Evolutionary conservation across 2,888 invertebrate genomes (phyloP), one percentile per base, ranked within the genome.

Genomic region (Leucozona laternaria): DNA sequence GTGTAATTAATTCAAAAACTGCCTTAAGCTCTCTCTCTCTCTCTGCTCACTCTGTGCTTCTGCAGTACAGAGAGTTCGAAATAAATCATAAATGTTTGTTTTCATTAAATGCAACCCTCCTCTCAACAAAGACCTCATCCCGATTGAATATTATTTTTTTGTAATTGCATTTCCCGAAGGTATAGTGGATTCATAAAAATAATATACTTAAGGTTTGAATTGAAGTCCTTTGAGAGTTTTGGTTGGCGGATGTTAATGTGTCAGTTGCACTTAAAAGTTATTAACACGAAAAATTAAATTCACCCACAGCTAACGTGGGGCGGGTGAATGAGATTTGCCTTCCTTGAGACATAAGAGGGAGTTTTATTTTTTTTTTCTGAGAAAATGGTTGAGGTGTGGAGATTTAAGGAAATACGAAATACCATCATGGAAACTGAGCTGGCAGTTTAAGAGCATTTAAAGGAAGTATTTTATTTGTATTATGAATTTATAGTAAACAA

Each of bases 111-210:
- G 62, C 72, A 70, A 53, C 53, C 85, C 81, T 48, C 31, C 85
- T 60, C 66, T 66, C n/a, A 80, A 25, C 28, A 15, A 22, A n/a
- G n/a, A 58, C 37, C 64, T 17, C 53, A n/a, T 15, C 17, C 10
- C 43, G 7, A 81, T 55, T 77, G 70, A 68, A 77, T 68, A 73
- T 81, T 73, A 72, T 70, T 81, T 22, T 34, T 11, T 34, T 58
- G 72, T 85, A 77, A 81, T 81, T 81, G 22, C 70, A 85, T 77
- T 70, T 70, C 77, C 77, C 81, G 77, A 73, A 85, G 85, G 85
- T 85, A 73, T 85, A 73, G 57, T 60, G 43, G 15, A 11, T 62
- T 45, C 22, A 10, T 53, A 48, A 53, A 53, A 77, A 79, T 58
- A 64, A 76, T 64, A 43, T 37, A 40, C 62, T 62, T 40, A 40